Percentiles rank a stretch among this genome's conserved stretches.
phyloP scores from a whole-genome alignment of 2,888 invertebrate genomes.

The Gastracanthus pulcherrimus region DNA sequence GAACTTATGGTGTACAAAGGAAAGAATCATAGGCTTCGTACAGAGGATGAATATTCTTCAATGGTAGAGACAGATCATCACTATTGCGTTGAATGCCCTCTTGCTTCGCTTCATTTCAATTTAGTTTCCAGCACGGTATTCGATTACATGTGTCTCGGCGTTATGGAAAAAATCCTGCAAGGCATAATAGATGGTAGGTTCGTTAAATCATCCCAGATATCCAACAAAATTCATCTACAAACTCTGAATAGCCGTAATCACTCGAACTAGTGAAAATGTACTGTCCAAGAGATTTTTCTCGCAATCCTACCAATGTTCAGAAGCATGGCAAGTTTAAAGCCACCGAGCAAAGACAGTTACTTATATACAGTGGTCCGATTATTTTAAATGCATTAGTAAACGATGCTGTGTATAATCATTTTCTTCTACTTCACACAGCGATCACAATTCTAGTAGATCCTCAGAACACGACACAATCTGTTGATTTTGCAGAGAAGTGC shows the following conservation, averaged over 20 bases:
- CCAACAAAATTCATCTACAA: background rate
- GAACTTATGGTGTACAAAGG: constrained; percentile 25
- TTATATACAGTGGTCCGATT: constrained; percentile 42
- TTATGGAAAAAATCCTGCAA: constrained; percentile 40
- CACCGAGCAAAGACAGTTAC: constrained; percentile 48
- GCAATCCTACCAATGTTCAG: constrained; percentile 23
- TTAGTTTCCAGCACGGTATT: constrained; percentile 50
- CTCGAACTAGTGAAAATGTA: background rate
- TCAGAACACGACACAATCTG: background rate
- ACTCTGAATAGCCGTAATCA: background rate
- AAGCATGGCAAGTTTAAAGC: too few species aligned
- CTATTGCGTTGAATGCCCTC: constrained; percentile 50
- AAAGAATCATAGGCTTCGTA: constrained; percentile 35
- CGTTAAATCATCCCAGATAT: background rate
- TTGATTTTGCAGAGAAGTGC: background rate
- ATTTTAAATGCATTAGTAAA: constrained; percentile 19
- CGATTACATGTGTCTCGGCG: constrained; percentile 54
- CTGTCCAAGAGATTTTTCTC: constrained; percentile 46
- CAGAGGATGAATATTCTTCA: constrained; percentile 38
- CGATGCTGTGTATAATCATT: too few species aligned
- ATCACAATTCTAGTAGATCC: background rate
- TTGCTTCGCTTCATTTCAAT: constrained; percentile 28
- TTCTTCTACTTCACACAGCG: constrained; percentile 33
- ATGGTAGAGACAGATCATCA: constrained; percentile 44
- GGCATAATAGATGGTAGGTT: constrained; percentile 43